Base-by-base conservation (phyloP, 2,888 invertebrate species). In the Tetheella fluctuosa region DNA sequence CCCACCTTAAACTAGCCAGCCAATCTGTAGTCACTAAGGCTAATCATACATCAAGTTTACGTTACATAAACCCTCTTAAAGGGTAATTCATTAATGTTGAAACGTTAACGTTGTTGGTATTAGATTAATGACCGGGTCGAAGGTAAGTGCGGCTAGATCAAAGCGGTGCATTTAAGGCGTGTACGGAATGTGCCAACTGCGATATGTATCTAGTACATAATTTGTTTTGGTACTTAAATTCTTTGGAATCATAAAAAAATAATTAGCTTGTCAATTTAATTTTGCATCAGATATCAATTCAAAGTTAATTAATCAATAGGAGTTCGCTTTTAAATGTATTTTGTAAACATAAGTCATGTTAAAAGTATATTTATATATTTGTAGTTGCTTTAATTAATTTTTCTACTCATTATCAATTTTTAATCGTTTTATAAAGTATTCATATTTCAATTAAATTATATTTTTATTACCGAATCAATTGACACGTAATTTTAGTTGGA, bases 121-220 rank as follows among this genome's bases (percentile, higher is more conserved):
- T 65, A 84, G 83, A 88, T 88, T 86, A 85, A 87, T 87, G 80
- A 81, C 74, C 74, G 73, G 91, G 91, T 91, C 91, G 90, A 85
- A 91, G 91, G 91, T 91, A 90, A 88, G 67, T 65, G 81, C 90
- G 90, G 86, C 75, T 68, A 74, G 81, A 86, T 89, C 88, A 89
- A 90, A 89, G 89, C 74, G 76, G 78, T 48, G 48, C 48, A 20
- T 48, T 48, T 48, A 48, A 48, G 48, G 48, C 48, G 48, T 2
- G 39, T 39, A 20, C n/a, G 48, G 48, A 48, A 48, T 48, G 48
- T 48, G 48, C 48, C 48, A 48, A 48, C 20, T 48, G 48, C 2
- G 20, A 20, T 48, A 48, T 48, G 48, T 48, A 20, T 48, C 20
- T 2, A 4, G 37, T 39, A n/a, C n/a, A n/a, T n/a, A 25, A 3